Percentiles rank a stretch among this genome's conserved stretches.
phyloP scores from a whole-genome alignment of 1,140 invertebrate species.

The Paramacrobiotus metropolitanus region DNA sequence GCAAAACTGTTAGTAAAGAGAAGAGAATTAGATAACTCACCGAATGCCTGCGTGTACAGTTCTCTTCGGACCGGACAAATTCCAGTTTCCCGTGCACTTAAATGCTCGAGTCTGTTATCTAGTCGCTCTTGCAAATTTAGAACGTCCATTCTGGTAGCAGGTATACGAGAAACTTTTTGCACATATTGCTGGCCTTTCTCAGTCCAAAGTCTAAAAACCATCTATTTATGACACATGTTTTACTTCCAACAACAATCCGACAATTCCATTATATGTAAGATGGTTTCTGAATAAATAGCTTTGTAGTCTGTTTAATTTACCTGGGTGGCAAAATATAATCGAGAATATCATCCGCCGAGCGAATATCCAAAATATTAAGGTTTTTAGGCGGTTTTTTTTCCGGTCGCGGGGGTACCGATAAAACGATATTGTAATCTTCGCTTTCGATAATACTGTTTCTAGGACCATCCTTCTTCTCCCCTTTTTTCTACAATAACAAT shows the following conservation, averaged over 20 bases:
- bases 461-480: neutral
- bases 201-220: slow-evolving; percentile 41
- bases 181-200: slow-evolving; percentile 34
- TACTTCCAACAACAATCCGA: too few relatives aligned
- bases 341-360: slow-evolving; percentile 52
- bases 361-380: neutral
- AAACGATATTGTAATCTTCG: neutral
- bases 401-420: neutral
- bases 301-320: slow-evolving; percentile 15
- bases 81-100: slow-evolving; percentile 78
- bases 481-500: neutral
- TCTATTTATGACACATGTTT: slow-evolving; percentile 5
- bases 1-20: too few relatives aligned
- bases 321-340: slow-evolving; percentile 84
- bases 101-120: slow-evolving; percentile 64
- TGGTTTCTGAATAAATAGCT: too few relatives aligned
- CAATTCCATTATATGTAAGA: too few relatives aligned
- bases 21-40: slow-evolving; percentile 29
- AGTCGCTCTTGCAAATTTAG: slow-evolving; percentile 83
- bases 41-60: slow-evolving; percentile 87
- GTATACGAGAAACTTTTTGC: slow-evolving; percentile 58
- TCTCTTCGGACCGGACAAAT: slow-evolving; percentile 81
- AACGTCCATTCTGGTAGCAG: slow-evolving; percentile 77
- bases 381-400: neutral
- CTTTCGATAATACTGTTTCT: neutral